Percentiles rank a stretch among this genome's conserved stretches.
Evolutionary conservation across 2,113 vertebrate species (phyloP).

Genomic region (Podiceps cristatus): DNA sequence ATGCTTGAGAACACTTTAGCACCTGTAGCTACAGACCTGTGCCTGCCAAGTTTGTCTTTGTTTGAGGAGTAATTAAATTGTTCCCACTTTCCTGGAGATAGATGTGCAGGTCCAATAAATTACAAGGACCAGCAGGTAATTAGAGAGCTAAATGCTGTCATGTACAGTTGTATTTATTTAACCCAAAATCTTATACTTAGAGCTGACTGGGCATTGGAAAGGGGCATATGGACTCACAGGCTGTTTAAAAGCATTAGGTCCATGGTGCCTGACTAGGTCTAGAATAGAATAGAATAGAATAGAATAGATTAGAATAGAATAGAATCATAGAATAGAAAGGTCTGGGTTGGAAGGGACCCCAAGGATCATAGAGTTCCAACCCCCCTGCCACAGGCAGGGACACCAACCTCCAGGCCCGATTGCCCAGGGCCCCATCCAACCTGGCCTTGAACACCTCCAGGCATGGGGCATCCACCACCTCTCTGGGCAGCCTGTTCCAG

Average conservation of each 20-base stretch:
- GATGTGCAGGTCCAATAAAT: constrained; percentile 34
- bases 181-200: neutral
- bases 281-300: too few species aligned
- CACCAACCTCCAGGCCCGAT: too few species aligned
- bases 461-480: too few species aligned
- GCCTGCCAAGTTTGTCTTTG: neutral
- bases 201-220: neutral
- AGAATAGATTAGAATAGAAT: too few species aligned
- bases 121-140: neutral
- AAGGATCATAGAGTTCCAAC: too few species aligned
- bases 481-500: too few species aligned
- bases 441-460: too few species aligned
- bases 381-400: too few species aligned
- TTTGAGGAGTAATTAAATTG: constrained; percentile 28
- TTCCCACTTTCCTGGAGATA: neutral
- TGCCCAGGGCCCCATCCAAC: too few species aligned
- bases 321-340: too few species aligned
- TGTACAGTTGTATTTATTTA: constrained; percentile 33
- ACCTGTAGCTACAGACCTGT: neutral
- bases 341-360: too few species aligned
- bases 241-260: neutral
- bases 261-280: neutral
- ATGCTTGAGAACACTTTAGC: neutral
- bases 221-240: neutral
- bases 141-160: constrained; percentile 7